Evolutionary conservation across 2,113 vertebrate genomes (phyloP), one percentile per base, ranked within the genome.

Genomic region (Gymnorhina tibicen): DNA sequence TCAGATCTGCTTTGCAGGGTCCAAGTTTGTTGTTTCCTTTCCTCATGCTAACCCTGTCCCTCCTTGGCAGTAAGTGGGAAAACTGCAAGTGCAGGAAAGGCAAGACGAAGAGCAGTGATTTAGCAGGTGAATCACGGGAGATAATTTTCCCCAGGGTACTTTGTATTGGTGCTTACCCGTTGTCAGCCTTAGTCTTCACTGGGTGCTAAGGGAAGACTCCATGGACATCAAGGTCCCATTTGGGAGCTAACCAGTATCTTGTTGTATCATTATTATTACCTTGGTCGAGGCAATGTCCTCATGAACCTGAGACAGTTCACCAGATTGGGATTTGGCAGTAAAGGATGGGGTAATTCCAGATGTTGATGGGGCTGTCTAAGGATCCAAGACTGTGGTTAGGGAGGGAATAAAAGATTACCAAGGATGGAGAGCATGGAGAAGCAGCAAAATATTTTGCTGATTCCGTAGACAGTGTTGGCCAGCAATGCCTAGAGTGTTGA

Each of bases 361-460:
- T 85, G 58, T 58, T 85, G 49, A 78, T 81, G 56, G 32, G 28
- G 16, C 83, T 86, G 60, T 75, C 85, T 72, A 56, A 42, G 69
- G 83, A 82, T 94, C n/a, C 74, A 93, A 89, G 66, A 52, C 53
- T 82, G 69, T 72, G 74, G 64, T 85, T 92, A 76, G 74, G 53
- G 46, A 72, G 16, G 16, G 53, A 92, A 42, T 74, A 39, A 79
- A 91, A 77, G 28, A 60, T 93, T 91, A 74, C 50, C 2, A 3
- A 39, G 52, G 19, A 83, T 62, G 86, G 76, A 93, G 67, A 85
- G 37, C 70, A 85, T 59, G 87, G 68, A 93, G 80, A 79, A 95
- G 22, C 11, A 8, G 39, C 68, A 92, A 94, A 95, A 90, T 93
- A 89, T 84, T 96, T 95, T 94, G 86, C 89, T 91, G 73, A 87